phyloP scores from a whole-genome alignment of 1,140 invertebrate species.

The Calliopsis andreniformis region DNA sequence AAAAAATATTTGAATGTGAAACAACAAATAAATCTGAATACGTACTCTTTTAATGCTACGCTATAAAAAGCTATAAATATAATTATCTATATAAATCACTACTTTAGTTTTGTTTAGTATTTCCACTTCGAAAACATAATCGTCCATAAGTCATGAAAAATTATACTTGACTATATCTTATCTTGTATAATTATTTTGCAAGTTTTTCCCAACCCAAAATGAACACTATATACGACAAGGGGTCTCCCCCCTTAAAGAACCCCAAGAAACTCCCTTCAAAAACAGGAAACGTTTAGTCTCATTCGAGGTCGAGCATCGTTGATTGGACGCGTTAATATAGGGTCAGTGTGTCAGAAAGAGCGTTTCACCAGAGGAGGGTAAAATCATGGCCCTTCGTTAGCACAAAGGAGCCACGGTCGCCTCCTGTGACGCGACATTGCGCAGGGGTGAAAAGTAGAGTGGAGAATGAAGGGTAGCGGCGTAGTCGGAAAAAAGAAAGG shows the following conservation, averaged over 20 bases:
- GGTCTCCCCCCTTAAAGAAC: not conserved
- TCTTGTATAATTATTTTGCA: too few relatives aligned
- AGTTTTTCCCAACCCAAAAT: too few relatives aligned
- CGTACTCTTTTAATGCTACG: too few relatives aligned
- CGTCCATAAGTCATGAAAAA: too few relatives aligned
- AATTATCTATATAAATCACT: too few relatives aligned
- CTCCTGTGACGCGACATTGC: slow-evolving; percentile 28
- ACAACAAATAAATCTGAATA: too few relatives aligned
- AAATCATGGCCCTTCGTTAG: slow-evolving; percentile 25
- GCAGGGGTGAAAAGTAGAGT: slow-evolving; percentile 27
- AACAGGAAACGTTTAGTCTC: slow-evolving; percentile 2
- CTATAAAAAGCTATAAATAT: too few relatives aligned
- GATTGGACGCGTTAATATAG: slow-evolving; percentile 37
- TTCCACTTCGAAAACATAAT: too few relatives aligned
- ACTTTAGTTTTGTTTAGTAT: too few relatives aligned
- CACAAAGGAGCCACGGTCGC: slow-evolving; percentile 32
- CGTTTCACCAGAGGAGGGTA: not conserved
- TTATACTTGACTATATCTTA: too few relatives aligned
- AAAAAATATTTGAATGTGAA: too few relatives aligned
- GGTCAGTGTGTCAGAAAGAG: slow-evolving; percentile 48
- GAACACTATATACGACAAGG: too few relatives aligned
- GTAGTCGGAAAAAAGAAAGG: slow-evolving; percentile 19
- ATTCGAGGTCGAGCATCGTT: not conserved
- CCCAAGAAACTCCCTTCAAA: not conserved
- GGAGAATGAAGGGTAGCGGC: slow-evolving; percentile 25